A percentile compares a stretch with the other conserved stretches of the same genome.
Evolutionary conservation across 2,888 invertebrate genomes (phyloP).

Genomic region (Hypselothyrea guttata): DNA sequence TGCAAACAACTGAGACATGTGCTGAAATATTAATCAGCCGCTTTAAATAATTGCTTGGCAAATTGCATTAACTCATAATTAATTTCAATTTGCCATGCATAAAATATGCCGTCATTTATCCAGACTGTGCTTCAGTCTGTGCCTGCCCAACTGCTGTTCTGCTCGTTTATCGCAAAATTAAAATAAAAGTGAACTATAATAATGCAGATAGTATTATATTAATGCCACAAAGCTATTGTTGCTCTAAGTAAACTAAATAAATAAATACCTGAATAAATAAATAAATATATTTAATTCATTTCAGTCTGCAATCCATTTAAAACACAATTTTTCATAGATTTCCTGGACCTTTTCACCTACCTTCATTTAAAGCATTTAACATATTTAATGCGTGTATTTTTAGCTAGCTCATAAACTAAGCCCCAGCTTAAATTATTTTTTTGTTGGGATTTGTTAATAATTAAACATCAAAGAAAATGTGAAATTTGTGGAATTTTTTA

Average conservation of each 20-base stretch:
- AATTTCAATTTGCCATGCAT: slow-evolving; percentile 10
- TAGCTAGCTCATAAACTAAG: background rate
- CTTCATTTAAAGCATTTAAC: too few relatives aligned
- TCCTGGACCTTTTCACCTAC: too few relatives aligned
- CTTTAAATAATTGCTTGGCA: slow-evolving; percentile 25
- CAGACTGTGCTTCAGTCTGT: too few relatives aligned
- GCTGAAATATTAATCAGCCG: slow-evolving; percentile 25
- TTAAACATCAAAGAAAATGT: background rate
- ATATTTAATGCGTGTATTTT: slow-evolving; percentile 21
- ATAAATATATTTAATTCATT: too few relatives aligned
- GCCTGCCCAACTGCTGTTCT: background rate
- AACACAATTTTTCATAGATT: too few relatives aligned
- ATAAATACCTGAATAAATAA: too few relatives aligned
- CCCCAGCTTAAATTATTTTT: background rate
- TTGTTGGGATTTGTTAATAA: slow-evolving; percentile 2
- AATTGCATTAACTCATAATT: slow-evolving; percentile 45
- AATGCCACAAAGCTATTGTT: slow-evolving; percentile 11
- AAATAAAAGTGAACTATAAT: background rate
- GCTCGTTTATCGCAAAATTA: slow-evolving; percentile 15
- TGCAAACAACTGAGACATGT: background rate
- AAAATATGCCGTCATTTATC: slow-evolving; percentile 5
- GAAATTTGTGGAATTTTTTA: too few relatives aligned
- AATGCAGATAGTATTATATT: too few relatives aligned
- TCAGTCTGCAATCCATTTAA: too few relatives aligned
- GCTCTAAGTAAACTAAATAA: too few relatives aligned